Evolutionary conservation across 30 jellyfish, hydroid and myxozoan genomes (phyloP).

Genomic region (Turritopsis dohrnii): DNA sequence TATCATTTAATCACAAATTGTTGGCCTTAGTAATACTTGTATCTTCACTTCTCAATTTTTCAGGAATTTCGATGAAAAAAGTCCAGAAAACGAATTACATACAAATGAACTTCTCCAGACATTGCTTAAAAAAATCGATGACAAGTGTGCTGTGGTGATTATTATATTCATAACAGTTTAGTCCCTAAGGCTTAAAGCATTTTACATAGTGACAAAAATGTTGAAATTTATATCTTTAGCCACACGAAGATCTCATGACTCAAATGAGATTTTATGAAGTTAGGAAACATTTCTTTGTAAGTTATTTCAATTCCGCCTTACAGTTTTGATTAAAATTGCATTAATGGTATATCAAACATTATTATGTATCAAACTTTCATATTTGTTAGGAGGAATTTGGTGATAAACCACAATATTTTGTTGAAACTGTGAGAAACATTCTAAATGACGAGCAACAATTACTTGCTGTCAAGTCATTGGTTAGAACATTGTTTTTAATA

Average conservation of each 20-base stretch:
- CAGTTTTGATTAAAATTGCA: background rate
- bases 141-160: slow-evolving; percentile 29
- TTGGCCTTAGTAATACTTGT: background rate
- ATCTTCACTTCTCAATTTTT: background rate
- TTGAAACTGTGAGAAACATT: slow-evolving; percentile 41
- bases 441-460: slow-evolving; percentile 56
- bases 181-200: too few relatives aligned
- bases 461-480: slow-evolving; percentile 35
- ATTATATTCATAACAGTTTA: background rate
- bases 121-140: slow-evolving; percentile 45
- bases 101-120: slow-evolving; percentile 30
- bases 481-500: slow-evolving; percentile 5
- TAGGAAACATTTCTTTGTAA: slow-evolving; percentile 37
- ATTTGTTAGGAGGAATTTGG: slow-evolving; percentile 41
- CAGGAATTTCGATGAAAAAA: slow-evolving; percentile 35
- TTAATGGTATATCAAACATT: background rate
- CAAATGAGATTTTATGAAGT: slow-evolving; percentile 48
- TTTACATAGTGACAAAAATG: too few relatives aligned
- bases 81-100: slow-evolving; percentile 37
- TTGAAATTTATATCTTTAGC: background rate
- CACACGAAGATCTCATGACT: slow-evolving; percentile 44
- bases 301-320: background rate
- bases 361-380: background rate
- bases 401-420: slow-evolving; percentile 48
- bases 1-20: too few relatives aligned